A percentile compares a stretch with the other conserved stretches of the same genome.
Conservation (phyloP, 2,113 vertebrate genomes). For the Australoheros scitulus region DNA sequence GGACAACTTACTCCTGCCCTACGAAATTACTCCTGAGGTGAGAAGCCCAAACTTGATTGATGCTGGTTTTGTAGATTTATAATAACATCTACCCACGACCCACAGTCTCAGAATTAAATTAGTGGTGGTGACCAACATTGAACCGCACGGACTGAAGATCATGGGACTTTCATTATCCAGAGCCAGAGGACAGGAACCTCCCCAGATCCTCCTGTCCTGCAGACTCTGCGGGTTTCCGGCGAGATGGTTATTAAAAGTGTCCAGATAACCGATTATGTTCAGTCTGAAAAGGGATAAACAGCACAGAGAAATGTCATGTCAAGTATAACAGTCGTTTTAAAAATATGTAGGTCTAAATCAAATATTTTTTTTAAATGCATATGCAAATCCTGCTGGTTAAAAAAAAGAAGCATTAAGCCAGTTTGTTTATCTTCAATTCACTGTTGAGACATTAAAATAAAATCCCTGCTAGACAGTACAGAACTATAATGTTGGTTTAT, state of each 20-base stretch:
- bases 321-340: background rate
- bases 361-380: background rate
- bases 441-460: background rate
- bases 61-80: constrained; percentile 11
- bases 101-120: constrained; percentile 61
- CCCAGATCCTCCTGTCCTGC: constrained; percentile 21
- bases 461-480: background rate
- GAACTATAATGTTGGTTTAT: background rate
- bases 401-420: background rate
- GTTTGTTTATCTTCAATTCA: background rate
- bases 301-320: background rate
- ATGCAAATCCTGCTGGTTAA: background rate
- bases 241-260: constrained; percentile 7
- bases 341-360: background rate
- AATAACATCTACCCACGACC: background rate
- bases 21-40: background rate
- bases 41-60: background rate
- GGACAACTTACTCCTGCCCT: background rate
- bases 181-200: constrained; percentile 57
- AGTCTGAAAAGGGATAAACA: background rate
- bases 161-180: constrained; percentile 69
- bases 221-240: constrained; percentile 3
- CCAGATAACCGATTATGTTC: background rate
- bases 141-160: constrained; percentile 53
- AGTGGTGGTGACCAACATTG: constrained; percentile 55